Base-by-base conservation (phyloP, 2,888 invertebrate species). In the Hirtodrosophila cameraria region DNA sequence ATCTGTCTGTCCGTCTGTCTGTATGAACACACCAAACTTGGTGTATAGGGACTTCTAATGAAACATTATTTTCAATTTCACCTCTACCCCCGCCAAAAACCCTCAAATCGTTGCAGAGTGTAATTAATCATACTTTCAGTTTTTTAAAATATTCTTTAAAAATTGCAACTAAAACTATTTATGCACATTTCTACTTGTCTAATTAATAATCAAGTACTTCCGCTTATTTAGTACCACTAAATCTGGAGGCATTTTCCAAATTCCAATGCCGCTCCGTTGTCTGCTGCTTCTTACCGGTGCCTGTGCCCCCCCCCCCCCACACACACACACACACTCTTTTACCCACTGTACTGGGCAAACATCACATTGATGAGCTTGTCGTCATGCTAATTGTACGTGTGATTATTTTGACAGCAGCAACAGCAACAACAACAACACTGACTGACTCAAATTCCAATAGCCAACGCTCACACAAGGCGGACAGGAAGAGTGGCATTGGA, bases 301-400 rank as follows among this genome's bases (percentile, higher is more conserved):
- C 27, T 15, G 12, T 6, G 1, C 6, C 23, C 20, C 5, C 12
- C 3, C 3, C 20, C 2, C 9, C 5, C n/a, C 5, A 6, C 5
- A n/a, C n/a, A n/a, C n/a, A n/a, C n/a, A n/a, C n/a, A n/a, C n/a
- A n/a, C n/a, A n/a, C n/a, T n/a, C n/a, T n/a, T n/a, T n/a, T n/a
- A n/a, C 9, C 7, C 13, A 13, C 39, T 20, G 30, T n/a, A n/a
- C 36, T 63, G 55, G 35, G 43, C 54, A 52, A 54, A 61, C 82
- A 75, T n/a, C n/a, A n/a, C 80, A 83, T 82, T 81, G 85, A 82
- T 81, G 82, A 64, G 65, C 84, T 65, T 77, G 86, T 84, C 81
- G 86, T 72, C 75, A 84, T 75, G 85, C 85, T 87, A 87, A 88
- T 87, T 83, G 88, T 81, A 85, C 85, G 83, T 88, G 84, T 79